A percentile compares a stretch with the other conserved stretches of the same genome.
phyloP scores from a whole-genome alignment of 2,113 vertebrate species.

The Scatophagus argus region DNA sequence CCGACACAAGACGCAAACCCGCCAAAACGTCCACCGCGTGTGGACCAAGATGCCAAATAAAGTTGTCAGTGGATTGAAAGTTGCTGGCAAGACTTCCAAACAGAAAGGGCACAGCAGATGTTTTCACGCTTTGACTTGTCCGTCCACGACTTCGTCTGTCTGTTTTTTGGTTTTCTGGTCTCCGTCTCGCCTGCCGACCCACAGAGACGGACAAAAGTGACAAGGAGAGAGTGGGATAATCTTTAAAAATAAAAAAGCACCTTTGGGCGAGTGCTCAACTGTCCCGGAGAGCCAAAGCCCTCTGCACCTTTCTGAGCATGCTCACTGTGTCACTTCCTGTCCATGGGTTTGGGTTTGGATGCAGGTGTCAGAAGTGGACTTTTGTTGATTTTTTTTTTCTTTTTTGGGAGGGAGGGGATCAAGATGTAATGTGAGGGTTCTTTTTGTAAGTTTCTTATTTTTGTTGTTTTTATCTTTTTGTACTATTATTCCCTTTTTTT shows the following conservation, averaged over 20 bases:
- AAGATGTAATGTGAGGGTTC: slow-evolving; percentile 39
- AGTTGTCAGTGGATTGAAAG: slow-evolving; percentile 51
- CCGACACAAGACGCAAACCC: slow-evolving; percentile 44
- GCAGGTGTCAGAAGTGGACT: slow-evolving; percentile 32
- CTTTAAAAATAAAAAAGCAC: slow-evolving; percentile 65
- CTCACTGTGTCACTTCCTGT: slow-evolving; percentile 69
- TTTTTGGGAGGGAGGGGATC: slow-evolving; percentile 7
- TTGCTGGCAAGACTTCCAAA: slow-evolving; percentile 47
- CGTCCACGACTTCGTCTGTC: slow-evolving; percentile 18
- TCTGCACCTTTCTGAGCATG: slow-evolving; percentile 78
- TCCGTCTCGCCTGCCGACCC: slow-evolving; percentile 23
- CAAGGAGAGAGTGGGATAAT: slow-evolving; percentile 39
- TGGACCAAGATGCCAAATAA: slow-evolving; percentile 63
- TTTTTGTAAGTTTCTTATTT: slow-evolving; percentile 64
- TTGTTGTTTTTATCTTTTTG: slow-evolving; percentile 71
- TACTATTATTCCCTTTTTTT: slow-evolving; percentile 69
- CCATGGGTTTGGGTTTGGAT: slow-evolving; percentile 55
- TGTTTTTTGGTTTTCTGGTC: slow-evolving; percentile 1
- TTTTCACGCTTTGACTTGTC: slow-evolving; percentile 31
- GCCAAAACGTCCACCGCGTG: slow-evolving; percentile 16
- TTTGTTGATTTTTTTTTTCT: slow-evolving; percentile 19
- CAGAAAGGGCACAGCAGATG: slow-evolving; percentile 33
- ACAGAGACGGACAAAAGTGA: slow-evolving; percentile 51
- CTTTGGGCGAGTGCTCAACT: slow-evolving; percentile 70
- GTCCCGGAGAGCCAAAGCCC: slow-evolving; percentile 54